Evolutionary conservation across 2,113 vertebrate species (phyloP).

Genomic region (Triplophysa siluroides): DNA sequence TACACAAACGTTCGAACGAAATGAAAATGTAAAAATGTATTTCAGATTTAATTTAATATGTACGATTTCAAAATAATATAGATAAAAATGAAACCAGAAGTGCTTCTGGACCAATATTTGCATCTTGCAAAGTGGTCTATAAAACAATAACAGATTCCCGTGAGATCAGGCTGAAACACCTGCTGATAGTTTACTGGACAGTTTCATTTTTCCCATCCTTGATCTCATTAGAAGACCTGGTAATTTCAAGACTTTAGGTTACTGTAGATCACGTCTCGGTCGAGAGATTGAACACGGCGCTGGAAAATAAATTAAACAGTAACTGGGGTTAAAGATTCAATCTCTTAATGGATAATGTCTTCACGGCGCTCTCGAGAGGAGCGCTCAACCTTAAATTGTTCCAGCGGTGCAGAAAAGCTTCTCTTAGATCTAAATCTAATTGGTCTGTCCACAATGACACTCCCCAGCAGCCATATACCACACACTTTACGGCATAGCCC

Average conservation of each 20-base stretch:
- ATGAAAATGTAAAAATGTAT: no score
- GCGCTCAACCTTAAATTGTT: constrained; percentile 21
- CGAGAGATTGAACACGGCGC: not conserved
- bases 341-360: constrained; percentile 35
- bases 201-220: not conserved
- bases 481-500: not conserved
- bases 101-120: no score
- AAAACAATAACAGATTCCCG: no score
- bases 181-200: not conserved
- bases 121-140: no score
- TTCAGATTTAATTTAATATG: no score
- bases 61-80: no score
- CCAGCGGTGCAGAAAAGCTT: constrained; percentile 33
- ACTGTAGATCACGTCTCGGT: constrained; percentile 2
- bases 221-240: constrained; percentile 10
- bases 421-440: constrained; percentile 9
- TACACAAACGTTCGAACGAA: no score
- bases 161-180: not conserved
- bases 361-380: not conserved
- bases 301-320: constrained; percentile 29
- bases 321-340: constrained; percentile 35
- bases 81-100: no score
- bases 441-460: not conserved
- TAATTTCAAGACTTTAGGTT: not conserved
- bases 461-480: not conserved